A percentile compares a stretch with the other conserved stretches of the same genome.
These are phyloP conservation scores for Eurystomus gularis DNA, from an alignment of 2,113 vertebrate genomes.

Conservation along the genomic window DNA sequence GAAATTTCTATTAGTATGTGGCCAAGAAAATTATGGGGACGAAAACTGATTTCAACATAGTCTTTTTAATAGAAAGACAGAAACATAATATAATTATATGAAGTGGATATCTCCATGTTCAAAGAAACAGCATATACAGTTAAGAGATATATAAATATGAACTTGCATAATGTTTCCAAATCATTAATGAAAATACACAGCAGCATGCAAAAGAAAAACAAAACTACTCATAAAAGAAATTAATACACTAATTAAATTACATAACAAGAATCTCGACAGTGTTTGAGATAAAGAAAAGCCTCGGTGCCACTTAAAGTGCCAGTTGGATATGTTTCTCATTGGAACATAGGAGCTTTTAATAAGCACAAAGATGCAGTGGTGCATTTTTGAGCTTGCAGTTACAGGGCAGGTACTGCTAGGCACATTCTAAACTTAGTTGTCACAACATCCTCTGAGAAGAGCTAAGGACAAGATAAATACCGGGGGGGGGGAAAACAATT, in stretches of 20 bases:
- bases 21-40: background rate
- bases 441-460: background rate
- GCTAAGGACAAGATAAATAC: background rate
- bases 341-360: background rate
- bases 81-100: background rate
- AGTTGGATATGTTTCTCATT: background rate
- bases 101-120: background rate
- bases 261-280: background rate
- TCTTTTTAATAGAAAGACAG: background rate
- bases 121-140: background rate
- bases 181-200: background rate
- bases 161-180: background rate
- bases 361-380: background rate
- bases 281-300: background rate
- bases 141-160: background rate
- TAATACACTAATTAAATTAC: background rate
- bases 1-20: slow-evolving; percentile 30
- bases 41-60: background rate
- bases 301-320: background rate
- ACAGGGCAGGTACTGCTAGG: background rate
- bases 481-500: rapidly evolving
- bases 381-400: background rate
- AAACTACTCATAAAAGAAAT: background rate
- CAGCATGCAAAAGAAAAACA: background rate
- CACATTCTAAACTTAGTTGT: background rate